Percentiles rank a stretch among this genome's conserved stretches.
Conservation (phyloP, 1,140 invertebrate genomes). For the Lasioglossum albipes region DNA sequence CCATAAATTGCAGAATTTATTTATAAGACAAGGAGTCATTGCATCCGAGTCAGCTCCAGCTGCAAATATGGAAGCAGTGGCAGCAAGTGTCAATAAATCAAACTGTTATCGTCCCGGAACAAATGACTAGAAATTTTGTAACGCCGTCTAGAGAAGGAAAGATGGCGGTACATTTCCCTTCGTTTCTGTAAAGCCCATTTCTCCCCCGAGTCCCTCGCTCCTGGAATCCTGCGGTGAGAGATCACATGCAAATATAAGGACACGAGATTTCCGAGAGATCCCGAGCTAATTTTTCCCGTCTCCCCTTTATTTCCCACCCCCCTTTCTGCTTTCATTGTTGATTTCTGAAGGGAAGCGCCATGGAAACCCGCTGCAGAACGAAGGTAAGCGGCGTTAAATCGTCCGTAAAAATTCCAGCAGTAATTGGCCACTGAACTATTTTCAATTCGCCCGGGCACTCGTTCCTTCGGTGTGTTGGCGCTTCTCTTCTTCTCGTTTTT, state of each 20-base stretch:
- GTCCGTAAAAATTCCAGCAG: conserved; percentile 64
- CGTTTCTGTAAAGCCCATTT: conserved; percentile 13
- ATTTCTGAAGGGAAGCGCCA: conserved; percentile 23
- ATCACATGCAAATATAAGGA: conserved; percentile 53
- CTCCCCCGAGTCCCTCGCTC: neutral
- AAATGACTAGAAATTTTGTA: conserved; percentile 5
- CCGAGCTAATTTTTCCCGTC: conserved; percentile 46
- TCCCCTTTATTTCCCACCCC: conserved; percentile 29
- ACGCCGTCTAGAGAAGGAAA: neutral
- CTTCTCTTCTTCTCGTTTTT: neutral
- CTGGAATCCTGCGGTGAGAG: conserved; percentile 39
- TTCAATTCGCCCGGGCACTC: conserved; percentile 37
- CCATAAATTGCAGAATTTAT: too few relatives aligned
- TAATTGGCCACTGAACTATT: conserved; percentile 65
- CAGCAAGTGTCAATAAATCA: too few relatives aligned
- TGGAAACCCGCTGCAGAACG: conserved; percentile 36
- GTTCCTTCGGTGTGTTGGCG: neutral
- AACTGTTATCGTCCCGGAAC: neutral
- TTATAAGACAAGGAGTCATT: too few relatives aligned
- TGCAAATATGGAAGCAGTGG: too few relatives aligned
- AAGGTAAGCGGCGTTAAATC: conserved; percentile 62
- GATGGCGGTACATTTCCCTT: neutral
- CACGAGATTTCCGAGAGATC: conserved; percentile 41
- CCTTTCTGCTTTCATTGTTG: conserved; percentile 9
- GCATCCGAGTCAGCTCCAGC: too few relatives aligned